Evolutionary conservation across 2,113 vertebrate genomes (phyloP).

Genomic region (Nerophis lumbriciformis): DNA sequence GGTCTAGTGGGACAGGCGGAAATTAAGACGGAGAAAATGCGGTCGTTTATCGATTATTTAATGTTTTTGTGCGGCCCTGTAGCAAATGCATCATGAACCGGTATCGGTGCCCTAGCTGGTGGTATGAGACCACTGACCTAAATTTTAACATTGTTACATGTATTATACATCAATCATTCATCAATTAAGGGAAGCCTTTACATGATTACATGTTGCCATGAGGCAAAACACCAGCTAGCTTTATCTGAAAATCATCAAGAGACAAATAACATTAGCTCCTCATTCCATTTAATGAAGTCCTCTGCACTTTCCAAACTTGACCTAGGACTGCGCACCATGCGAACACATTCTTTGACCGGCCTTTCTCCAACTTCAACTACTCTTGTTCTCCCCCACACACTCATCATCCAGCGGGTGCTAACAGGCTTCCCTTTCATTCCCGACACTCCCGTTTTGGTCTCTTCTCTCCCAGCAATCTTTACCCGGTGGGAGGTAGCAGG

Average conservation of each 20-base stretch:
- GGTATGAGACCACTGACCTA: too few relatives aligned
- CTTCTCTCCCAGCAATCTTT: slow-evolving; percentile 33
- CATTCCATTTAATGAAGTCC: slow-evolving; percentile 17
- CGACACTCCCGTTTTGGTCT: slow-evolving; percentile 41
- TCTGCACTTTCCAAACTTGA: slow-evolving; percentile 18
- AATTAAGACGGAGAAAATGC: too few relatives aligned
- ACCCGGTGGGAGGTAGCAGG: slow-evolving; percentile 46
- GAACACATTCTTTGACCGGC: slow-evolving; percentile 20
- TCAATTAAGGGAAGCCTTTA: too few relatives aligned
- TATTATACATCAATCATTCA: too few relatives aligned
- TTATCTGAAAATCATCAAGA: not conserved
- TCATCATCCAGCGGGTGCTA: slow-evolving; percentile 39
- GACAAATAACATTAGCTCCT: slow-evolving; percentile 25
- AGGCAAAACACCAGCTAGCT: too few relatives aligned
- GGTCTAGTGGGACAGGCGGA: too few relatives aligned
- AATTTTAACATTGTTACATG: too few relatives aligned
- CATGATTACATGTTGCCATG: too few relatives aligned
- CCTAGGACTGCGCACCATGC: slow-evolving; percentile 18
- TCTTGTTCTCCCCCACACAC: slow-evolving; percentile 10
- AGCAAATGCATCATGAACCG: too few relatives aligned
- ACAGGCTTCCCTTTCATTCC: slow-evolving; percentile 47
- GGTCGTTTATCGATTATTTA: too few relatives aligned
- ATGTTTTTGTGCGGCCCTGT: too few relatives aligned
- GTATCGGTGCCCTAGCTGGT: too few relatives aligned
- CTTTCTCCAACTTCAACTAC: slow-evolving; percentile 6